Percentiles rank a stretch among this genome's conserved stretches.
These are phyloP conservation scores for Sicus ferrugineus DNA, from an alignment of 2,888 invertebrate species.

Conservation along the genomic window DNA sequence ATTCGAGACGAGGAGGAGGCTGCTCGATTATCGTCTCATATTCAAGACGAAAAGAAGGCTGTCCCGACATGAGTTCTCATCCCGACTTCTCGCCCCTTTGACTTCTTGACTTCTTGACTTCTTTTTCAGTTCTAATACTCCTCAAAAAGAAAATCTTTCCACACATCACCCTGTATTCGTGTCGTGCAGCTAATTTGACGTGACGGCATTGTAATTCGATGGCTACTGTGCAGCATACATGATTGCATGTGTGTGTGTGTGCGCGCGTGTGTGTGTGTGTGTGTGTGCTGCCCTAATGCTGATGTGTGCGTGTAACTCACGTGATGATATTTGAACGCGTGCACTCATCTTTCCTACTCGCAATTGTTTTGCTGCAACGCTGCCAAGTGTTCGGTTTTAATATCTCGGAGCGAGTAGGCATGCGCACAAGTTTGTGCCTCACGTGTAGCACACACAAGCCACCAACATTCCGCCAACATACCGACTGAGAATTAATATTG, in stretches of 20 bases:
- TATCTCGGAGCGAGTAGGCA: background rate
- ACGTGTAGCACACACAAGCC: background rate
- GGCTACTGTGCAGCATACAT: background rate
- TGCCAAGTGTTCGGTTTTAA: background rate
- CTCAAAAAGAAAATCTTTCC: no score
- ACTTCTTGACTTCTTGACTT: background rate
- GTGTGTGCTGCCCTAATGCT: constrained; percentile 35
- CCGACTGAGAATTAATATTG: background rate
- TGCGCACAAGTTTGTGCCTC: constrained; percentile 21
- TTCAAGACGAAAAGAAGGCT: background rate
- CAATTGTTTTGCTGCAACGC: background rate
- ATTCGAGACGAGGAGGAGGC: background rate
- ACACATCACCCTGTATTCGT: background rate
- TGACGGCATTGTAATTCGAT: background rate
- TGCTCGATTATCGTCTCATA: background rate
- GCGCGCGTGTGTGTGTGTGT: constrained; percentile 26
- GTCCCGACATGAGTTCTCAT: no score
- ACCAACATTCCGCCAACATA: background rate
- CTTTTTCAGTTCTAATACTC: no score
- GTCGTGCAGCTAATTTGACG: background rate
- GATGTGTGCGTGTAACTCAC: constrained; percentile 31
- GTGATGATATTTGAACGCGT: background rate
- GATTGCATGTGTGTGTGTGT: background rate
- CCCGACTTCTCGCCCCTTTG: background rate
- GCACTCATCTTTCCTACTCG: background rate